Evolutionary conservation across 2,888 invertebrate species (phyloP), one percentile per base, ranked within the genome.

Genomic region (Nomada fabriciana): DNA sequence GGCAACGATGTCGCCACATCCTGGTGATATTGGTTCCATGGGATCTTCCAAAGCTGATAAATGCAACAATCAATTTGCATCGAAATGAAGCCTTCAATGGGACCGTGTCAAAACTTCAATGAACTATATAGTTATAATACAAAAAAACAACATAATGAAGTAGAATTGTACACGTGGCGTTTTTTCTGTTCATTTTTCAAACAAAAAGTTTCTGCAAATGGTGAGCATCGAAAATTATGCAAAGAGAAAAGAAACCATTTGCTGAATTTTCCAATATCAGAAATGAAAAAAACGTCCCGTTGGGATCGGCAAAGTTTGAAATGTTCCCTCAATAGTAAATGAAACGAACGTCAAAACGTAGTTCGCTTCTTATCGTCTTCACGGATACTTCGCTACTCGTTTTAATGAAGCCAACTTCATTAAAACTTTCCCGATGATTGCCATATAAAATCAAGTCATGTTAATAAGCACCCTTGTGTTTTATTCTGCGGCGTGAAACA

Each of bases 361-460:
- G 73, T 80, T 81, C 80, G 80, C 78, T 80, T 80, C 65, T 71
- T 53, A 60, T 61, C 60, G 53, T 59, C 65, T 55, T 18, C n/a
- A 43, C 25, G n/a, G 57, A 43, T 52, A 50, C 76, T 71, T 23
- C 64, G 65, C 20, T 67, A 23, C 15, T 3, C 15, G n/a, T 57
- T 73, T 47, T 50, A 64, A 53, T 43, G 5, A 23, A 11, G 52
- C 13, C 42, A 60, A 72, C 73, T 73, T 80, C 80, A 73, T 81
- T 79, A 80, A 73, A 81, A 81, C 80, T 81, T 42, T 23, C 10
- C 2, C 64, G 20, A 52, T 42, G 47, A 69, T 61, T 63, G 20
- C 11, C 68, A 25, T 7, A 25, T 29, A 29, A 42, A n/a, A n/a
- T 72, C 80, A 80, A 78, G 60, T 53, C 55, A 42, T 50, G 72